Base-by-base conservation (phyloP, 2,888 invertebrate species). In the Lissonota sp. region DNA sequence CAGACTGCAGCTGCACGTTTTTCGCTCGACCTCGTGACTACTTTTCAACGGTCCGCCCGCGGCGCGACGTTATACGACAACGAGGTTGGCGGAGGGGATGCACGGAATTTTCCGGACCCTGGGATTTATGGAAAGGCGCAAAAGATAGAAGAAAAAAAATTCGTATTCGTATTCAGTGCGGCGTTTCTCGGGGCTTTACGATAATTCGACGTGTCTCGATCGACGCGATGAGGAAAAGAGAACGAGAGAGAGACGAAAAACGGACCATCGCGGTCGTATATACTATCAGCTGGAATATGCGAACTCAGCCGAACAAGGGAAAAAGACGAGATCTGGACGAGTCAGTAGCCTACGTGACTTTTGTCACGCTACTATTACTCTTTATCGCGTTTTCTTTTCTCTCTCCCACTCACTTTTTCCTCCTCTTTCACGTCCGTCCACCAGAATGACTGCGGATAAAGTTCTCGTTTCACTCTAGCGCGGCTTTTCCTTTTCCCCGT, bases 81-180 rank as follows among this genome's bases (percentile, higher is more conserved):
- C 55, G 51, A 12, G 63, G 26, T 49, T 10, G n/a, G 49, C 10
- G 49, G 8, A 0, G 53, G 44, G 6, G 26, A 44, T 16, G 63
- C 53, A 64, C 44, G 37, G 55, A 60, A 76, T 76, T 76, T 80
- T 66, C 46, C 14, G 16, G 44, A 26, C 74, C 62, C 37, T 44
- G 39, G 67, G 67, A 72, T 71, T 80, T 80, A 76, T 76, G 58
- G 67, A 42, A 53, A 39, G 57, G 53, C 5, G 12, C 42, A 5
- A 60, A 12, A 60, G 5, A n/a, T 2, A 6, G 55, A 16, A 73
- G 49, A n/a, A 8, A 12, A 74, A 74, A 74, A 73, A 79, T 67
- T 80, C 67, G 72, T 76, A 76, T 80, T 80, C 67, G 80, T 80
- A 80, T 80, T 72, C 80, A 76, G 80, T 57, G 71, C 76, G 67